Conservation (phyloP, 2,888 invertebrate genomes). For the Cheilosia variabilis region DNA sequence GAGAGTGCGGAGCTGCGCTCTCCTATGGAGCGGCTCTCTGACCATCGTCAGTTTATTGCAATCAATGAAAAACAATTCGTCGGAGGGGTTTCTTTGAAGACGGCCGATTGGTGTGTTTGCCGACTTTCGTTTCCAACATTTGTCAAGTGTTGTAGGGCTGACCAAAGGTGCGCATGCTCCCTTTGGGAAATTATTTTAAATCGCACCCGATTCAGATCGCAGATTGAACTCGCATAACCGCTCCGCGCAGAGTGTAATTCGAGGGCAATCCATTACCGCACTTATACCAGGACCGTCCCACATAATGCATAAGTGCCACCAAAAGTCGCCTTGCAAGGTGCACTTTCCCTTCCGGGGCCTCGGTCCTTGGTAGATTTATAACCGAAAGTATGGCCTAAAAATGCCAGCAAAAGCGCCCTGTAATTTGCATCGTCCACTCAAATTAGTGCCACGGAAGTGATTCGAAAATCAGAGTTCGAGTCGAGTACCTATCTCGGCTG, state of each 20-base stretch:
- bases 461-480: constrained; percentile 48
- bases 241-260: constrained; percentile 39
- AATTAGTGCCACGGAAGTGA: constrained; percentile 37
- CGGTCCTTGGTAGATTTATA: constrained; percentile 46
- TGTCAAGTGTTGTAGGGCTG: neutral
- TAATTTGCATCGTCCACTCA: constrained; percentile 45
- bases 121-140: neutral
- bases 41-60: constrained; percentile 16
- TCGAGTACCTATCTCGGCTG: constrained; percentile 18
- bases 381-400: constrained; percentile 45
- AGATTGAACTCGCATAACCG: neutral
- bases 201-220: constrained; percentile 33
- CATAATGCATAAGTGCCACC: constrained; percentile 38
- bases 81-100: constrained; percentile 39
- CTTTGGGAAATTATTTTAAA: constrained; percentile 44
- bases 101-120: constrained; percentile 16
- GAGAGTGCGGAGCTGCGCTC: neutral
- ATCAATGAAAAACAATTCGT: constrained; percentile 35
- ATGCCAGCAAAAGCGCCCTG: constrained; percentile 36
- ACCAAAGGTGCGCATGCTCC: neutral
- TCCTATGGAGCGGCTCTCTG: neutral
- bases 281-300: constrained; percentile 38
- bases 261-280: constrained; percentile 38
- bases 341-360: constrained; percentile 18
- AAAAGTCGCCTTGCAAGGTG: constrained; percentile 27